These are phyloP conservation scores for Procavia capensis DNA, from an alignment of 2,113 vertebrate genomes.

Conservation along the genomic window DNA sequence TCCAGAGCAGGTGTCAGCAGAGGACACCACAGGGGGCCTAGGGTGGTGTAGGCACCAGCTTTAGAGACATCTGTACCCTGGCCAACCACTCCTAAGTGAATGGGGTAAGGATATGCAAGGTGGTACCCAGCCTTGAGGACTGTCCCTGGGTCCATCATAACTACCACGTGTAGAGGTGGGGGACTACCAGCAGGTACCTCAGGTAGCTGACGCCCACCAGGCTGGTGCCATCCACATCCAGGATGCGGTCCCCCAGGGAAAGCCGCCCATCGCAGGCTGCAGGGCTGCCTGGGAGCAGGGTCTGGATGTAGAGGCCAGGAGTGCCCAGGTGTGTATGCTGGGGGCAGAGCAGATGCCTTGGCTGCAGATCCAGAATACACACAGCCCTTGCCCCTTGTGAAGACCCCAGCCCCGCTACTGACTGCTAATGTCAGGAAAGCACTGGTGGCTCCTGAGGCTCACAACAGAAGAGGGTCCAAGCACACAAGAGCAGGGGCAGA, in stretches of 20 bases:
- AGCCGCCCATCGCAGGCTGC: constrained; percentile 92
- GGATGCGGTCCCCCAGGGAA: constrained; percentile 94
- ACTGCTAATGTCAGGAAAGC: no score
- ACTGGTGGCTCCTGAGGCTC: no score
- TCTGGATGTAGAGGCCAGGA: constrained; percentile 97
- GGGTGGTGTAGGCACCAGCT: no score
- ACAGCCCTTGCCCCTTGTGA: accelerated
- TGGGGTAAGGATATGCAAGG: no score
- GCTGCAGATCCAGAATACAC: not conserved
- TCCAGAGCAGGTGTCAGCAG: not conserved
- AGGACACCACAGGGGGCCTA: no score
- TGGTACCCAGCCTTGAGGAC: no score
- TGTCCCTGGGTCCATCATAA: not conserved
- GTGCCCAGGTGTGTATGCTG: constrained; percentile 95
- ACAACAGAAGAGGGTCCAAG: no score
- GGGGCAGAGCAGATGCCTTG: not conserved
- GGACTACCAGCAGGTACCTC: constrained; percentile 86
- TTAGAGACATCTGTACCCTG: no score
- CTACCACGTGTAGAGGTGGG: no score
- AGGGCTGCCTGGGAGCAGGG: constrained; percentile 94
- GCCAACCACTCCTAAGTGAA: no score
- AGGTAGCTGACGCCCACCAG: constrained; percentile 95
- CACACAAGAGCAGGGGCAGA: no score
- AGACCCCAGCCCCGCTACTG: not conserved
- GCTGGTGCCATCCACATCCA: constrained; percentile 95